Evolutionary conservation across 2,797 vertebrate species (phyloP), one percentile per base, ranked within the genome.

Genomic region (Sebastes itinus): DNA sequence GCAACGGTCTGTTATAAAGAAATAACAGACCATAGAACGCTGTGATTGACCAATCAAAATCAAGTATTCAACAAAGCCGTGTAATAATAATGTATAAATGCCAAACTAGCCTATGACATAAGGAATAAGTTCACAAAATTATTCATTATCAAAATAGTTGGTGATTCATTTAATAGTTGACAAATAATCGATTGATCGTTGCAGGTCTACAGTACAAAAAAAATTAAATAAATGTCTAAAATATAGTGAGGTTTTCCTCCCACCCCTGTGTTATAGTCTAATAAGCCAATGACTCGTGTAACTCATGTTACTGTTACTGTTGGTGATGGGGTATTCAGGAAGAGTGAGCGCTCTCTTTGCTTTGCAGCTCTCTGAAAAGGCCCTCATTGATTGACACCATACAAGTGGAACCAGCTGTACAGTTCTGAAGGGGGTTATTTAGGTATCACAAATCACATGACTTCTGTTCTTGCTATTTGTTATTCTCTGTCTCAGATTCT

Each of bases 391-490:
- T 7, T 63, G 67, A 62, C 62, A 16, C 3, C 20, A 2, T 9
- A 12, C 6, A 28, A 6, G 10, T 32, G 4, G 1, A 62, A 62
- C 13, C 73, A 85, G 65, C 33, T 76, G 25, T 3, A 3, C 2
- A 13, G 1, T 22, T 11, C 8, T 46, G 5, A 32, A 13, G 9
- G 27, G 6, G 4, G 6, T 58, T 66, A 23, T 67, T 75, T 23
- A 46, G 2, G 69, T 23, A 0, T 46, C 14, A 27, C 7, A 2
- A 13, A 0, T 16, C 11, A 23, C 14, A 2, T 27, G 38, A 28
- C 77, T 74, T 58, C 64, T 72, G 73, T 69, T 64, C 4, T 16
- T 9, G 9, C 49, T 81, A 30, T 67, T 55, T 69, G 32, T 69
- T 80, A 55, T 80, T 64, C 54, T 60, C 30, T 1, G 55, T 55